phyloP scores from a whole-genome alignment of 2,113 vertebrate species.

The Machaerirhynchus nigripectus region DNA sequence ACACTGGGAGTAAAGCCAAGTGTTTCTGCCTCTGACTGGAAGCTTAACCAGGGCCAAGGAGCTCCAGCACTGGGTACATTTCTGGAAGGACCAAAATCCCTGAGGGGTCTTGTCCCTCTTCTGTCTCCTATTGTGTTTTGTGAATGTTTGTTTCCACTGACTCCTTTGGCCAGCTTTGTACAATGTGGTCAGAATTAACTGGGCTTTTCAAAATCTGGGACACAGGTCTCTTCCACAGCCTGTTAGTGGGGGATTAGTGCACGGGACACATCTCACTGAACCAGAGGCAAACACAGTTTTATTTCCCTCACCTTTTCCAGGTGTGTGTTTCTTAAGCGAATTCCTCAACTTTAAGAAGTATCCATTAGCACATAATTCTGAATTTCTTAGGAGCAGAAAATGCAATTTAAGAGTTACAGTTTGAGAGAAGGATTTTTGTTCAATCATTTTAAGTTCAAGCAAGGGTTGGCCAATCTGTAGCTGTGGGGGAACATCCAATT shows the following conservation, averaged over 20 bases:
- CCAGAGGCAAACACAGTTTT: neutral
- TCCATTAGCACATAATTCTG: neutral
- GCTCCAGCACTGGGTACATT: neutral
- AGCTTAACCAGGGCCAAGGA: neutral
- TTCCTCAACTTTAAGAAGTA: neutral
- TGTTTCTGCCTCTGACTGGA: neutral
- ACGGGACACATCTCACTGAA: rapidly evolving
- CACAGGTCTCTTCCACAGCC: neutral
- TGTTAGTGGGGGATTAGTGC: neutral
- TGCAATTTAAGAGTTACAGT: neutral
- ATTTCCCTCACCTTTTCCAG: neutral
- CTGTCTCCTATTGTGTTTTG: neutral
- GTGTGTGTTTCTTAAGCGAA: rapidly evolving
- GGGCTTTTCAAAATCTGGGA: neutral
- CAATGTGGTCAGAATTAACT: neutral
- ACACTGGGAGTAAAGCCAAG: neutral
- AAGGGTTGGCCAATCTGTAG: neutral
- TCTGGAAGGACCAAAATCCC: neutral
- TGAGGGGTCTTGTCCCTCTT: neutral
- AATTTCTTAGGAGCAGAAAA: neutral
- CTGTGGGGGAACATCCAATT: neutral
- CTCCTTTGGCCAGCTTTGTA: neutral
- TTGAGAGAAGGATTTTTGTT: neutral
- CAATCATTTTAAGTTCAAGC: neutral
- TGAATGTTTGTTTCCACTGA: neutral